A percentile compares a stretch with the other conserved stretches of the same genome.
phyloP scores from a whole-genome alignment of 2,888 invertebrate genomes.

The Drosophila koepferae region DNA sequence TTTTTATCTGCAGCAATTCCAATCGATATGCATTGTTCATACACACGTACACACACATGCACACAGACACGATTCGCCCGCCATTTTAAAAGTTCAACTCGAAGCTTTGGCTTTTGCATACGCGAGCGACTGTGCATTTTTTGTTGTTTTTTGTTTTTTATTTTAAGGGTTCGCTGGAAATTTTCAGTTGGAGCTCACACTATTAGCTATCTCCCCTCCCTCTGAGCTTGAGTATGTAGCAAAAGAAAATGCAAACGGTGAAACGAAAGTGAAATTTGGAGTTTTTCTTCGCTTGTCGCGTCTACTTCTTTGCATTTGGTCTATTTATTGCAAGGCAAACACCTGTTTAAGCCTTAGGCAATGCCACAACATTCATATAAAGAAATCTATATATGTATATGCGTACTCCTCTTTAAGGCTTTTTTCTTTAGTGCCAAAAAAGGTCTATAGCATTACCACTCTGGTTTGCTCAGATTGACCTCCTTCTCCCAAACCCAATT shows the following conservation, averaged over 20 bases:
- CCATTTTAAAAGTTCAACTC: slow-evolving; percentile 73
- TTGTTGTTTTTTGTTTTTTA: neutral
- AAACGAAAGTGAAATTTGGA: slow-evolving; percentile 58
- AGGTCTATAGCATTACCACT: slow-evolving; percentile 1
- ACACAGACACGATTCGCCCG: slow-evolving; percentile 42
- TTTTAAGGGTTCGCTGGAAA: slow-evolving; percentile 24
- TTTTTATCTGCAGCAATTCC: slow-evolving; percentile 48
- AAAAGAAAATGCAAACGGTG: slow-evolving; percentile 39
- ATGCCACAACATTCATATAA: slow-evolving; percentile 1
- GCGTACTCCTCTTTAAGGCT: neutral
- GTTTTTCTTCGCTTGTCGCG: slow-evolving; percentile 37
- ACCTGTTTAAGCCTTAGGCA: slow-evolving; percentile 45
- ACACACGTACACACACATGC: slow-evolving; percentile 15
- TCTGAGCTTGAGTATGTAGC: slow-evolving; percentile 19
- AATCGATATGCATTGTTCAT: slow-evolving; percentile 51
- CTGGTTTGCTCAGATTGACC: slow-evolving; percentile 11
- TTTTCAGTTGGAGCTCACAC: slow-evolving; percentile 32
- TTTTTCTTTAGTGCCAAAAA: slow-evolving; percentile 1
- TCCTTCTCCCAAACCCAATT: slow-evolving; percentile 37
- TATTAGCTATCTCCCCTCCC: slow-evolving; percentile 6
- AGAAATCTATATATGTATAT: too few relatives aligned
- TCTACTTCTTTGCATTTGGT: slow-evolving; percentile 48
- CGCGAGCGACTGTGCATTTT: slow-evolving; percentile 37
- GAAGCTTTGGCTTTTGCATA: slow-evolving; percentile 59
- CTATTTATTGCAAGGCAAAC: slow-evolving; percentile 52